phyloP scores from a whole-genome alignment of 2,888 invertebrate genomes.

The Andrena dorsata region DNA sequence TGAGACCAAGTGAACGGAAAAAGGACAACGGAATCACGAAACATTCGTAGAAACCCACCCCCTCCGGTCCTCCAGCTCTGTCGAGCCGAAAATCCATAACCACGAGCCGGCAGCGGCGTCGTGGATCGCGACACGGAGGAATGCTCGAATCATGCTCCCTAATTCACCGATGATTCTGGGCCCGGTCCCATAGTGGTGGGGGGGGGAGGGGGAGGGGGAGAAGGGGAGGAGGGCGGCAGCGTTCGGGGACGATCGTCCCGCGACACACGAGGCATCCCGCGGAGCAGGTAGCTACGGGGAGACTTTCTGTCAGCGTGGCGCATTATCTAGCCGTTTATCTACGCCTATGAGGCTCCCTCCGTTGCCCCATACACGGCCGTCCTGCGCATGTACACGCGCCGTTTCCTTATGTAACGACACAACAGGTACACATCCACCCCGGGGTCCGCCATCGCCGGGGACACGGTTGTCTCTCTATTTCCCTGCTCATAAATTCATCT shows the following conservation, averaged over 20 bases:
- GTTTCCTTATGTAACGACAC: constrained; percentile 69
- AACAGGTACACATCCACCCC: constrained; percentile 55
- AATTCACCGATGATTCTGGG: constrained; percentile 78
- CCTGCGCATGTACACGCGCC: constrained; percentile 46
- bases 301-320: constrained; percentile 76
- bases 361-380: constrained; percentile 49
- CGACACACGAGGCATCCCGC: constrained; percentile 72
- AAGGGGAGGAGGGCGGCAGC: constrained; percentile 34
- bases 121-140: constrained; percentile 74
- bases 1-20: neutral
- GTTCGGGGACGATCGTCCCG: constrained; percentile 74
- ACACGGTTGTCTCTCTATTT: constrained; percentile 62
- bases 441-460: constrained; percentile 37
- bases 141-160: constrained; percentile 82
- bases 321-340: constrained; percentile 71
- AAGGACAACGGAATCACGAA: neutral
- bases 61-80: neutral
- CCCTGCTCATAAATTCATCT: constrained; percentile 71
- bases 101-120: constrained; percentile 18
- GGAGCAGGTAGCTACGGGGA: constrained; percentile 77
- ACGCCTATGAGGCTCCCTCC: constrained; percentile 59
- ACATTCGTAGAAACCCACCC: neutral
- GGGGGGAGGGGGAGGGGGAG: neutral
- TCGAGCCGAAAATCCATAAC: constrained; percentile 37
- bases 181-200: constrained; percentile 17